A percentile compares a stretch with the other conserved stretches of the same genome.
These are phyloP conservation scores for Diaphora mendica DNA, from an alignment of 2,888 invertebrate genomes.

Conservation along the genomic window DNA sequence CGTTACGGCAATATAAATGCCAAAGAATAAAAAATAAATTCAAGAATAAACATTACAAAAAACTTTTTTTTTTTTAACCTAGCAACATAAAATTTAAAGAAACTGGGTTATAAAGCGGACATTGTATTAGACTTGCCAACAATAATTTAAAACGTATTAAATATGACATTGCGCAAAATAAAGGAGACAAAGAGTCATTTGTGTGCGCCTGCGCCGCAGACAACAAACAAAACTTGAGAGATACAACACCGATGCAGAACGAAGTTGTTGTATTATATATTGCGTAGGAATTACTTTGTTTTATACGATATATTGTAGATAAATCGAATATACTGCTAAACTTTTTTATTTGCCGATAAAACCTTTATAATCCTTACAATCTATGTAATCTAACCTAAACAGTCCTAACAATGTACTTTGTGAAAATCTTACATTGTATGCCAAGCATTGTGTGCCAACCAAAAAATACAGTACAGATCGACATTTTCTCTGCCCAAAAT, in stretches of 20 bases:
- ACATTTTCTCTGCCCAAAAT: neutral
- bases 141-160: slow-evolving; percentile 16
- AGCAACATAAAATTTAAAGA: slow-evolving; percentile 1
- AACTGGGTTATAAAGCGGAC: slow-evolving; percentile 13
- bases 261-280: slow-evolving; percentile 39
- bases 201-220: slow-evolving; percentile 33
- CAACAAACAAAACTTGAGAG: slow-evolving; percentile 43
- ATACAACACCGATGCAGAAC: slow-evolving; percentile 28
- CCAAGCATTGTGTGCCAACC: too few relatives aligned
- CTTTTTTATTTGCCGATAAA: neutral
- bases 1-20: neutral
- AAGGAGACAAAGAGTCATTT: slow-evolving; percentile 36
- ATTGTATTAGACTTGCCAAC: slow-evolving; percentile 7
- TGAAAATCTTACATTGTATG: too few relatives aligned
- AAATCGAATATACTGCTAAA: neutral
- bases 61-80: neutral
- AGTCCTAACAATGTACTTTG: neutral
- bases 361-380: neutral
- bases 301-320: slow-evolving; percentile 70
- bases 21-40: neutral
- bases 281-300: slow-evolving; percentile 41
- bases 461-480: neutral
- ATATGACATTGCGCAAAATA: slow-evolving; percentile 28
- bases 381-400: neutral
- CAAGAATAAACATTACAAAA: neutral